phyloP scores from a whole-genome alignment of 1,140 invertebrate species.

The Drosophila cardini region DNA sequence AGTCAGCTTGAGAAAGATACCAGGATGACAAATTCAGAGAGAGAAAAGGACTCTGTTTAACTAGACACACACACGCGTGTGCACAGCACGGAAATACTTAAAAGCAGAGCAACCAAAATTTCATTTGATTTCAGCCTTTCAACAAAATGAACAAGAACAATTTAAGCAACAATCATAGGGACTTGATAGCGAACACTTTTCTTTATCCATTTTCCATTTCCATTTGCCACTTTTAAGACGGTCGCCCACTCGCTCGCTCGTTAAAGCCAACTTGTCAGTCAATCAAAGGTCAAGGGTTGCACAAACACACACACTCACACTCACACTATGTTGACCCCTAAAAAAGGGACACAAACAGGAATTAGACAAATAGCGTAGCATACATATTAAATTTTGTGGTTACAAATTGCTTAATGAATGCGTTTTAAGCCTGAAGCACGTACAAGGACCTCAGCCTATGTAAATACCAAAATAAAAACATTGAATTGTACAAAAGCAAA shows the following conservation, averaged over 20 bases:
- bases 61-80: conserved; percentile 41
- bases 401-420: conserved; percentile 80
- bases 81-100: conserved; percentile 62
- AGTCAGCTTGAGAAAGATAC: conserved; percentile 52
- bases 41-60: conserved; percentile 18
- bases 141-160: conserved; percentile 50
- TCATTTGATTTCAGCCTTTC: conserved; percentile 48
- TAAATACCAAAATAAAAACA: conserved; percentile 44
- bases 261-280: conserved; percentile 78
- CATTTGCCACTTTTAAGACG: background rate
- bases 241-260: conserved; percentile 53
- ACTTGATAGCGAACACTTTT: conserved; percentile 45
- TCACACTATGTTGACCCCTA: background rate
- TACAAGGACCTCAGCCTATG: conserved; percentile 46
- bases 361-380: conserved; percentile 74
- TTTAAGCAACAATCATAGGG: conserved; percentile 67
- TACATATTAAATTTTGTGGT: conserved; percentile 80
- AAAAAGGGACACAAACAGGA: conserved; percentile 46
- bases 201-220: background rate
- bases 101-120: conserved; percentile 47
- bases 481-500: background rate
- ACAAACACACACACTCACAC: background rate
- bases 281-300: conserved; percentile 78
- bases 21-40: conserved; percentile 11
- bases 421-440: conserved; percentile 49